These are phyloP conservation scores for Catostomus latipinnis DNA, from an alignment of 2,797 vertebrate species.

Conservation along the genomic window DNA sequence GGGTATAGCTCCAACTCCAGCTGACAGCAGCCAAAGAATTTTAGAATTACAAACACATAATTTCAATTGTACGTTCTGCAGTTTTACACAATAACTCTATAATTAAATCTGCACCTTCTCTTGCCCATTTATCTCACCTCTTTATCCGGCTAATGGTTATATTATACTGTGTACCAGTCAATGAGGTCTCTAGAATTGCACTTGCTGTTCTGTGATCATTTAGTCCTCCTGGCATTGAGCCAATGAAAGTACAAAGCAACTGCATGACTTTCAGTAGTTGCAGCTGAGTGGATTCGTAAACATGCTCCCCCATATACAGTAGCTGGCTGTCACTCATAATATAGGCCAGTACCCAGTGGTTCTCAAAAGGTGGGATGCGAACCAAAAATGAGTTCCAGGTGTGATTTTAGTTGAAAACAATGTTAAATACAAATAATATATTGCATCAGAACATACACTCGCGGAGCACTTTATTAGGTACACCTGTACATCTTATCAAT, in stretches of 20 bases:
- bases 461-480: too few relatives aligned
- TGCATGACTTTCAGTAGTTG: slow-evolving; percentile 18
- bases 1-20: background rate
- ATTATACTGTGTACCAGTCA: slow-evolving; percentile 9
- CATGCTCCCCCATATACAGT: background rate
- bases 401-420: too few relatives aligned
- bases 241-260: slow-evolving; percentile 3
- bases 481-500: too few relatives aligned
- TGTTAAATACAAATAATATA: too few relatives aligned
- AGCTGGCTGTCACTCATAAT: background rate
- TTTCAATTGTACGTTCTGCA: slow-evolving; percentile 6
- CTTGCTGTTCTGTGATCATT: slow-evolving; percentile 19
- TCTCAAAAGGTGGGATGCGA: background rate
- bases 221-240: background rate
- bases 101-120: background rate
- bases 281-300: slow-evolving; percentile 16
- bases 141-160: slow-evolving; percentile 19
- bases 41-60: background rate
- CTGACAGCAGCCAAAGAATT: slow-evolving; percentile 9
- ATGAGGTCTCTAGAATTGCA: slow-evolving; percentile 18
- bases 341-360: background rate
- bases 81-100: slow-evolving; percentile 12
- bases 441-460: too few relatives aligned
- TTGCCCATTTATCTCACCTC: slow-evolving; percentile 19
- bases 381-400: background rate